These are phyloP conservation scores for Dufourea novaeangliae DNA, from an alignment of 1,140 invertebrate genomes.

Conservation along the genomic window DNA sequence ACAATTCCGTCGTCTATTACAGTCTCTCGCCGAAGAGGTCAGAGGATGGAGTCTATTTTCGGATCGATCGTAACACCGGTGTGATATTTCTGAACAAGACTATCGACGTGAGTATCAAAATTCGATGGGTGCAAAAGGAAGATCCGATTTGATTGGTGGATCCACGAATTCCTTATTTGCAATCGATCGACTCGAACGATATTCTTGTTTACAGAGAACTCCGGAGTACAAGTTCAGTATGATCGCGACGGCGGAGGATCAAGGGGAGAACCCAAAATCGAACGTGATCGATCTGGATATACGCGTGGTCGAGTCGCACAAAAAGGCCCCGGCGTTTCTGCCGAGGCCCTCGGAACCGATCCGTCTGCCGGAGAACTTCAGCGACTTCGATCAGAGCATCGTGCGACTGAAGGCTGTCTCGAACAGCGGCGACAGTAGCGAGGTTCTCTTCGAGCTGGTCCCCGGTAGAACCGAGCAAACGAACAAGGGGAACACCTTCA, in stretches of 20 bases:
- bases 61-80: slow-evolving; percentile 89
- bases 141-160: too few relatives aligned
- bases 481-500: slow-evolving; percentile 90
- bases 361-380: slow-evolving; percentile 87
- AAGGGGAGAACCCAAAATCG: slow-evolving; percentile 84
- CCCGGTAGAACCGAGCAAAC: slow-evolving; percentile 91
- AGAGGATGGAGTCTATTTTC: slow-evolving; percentile 87
- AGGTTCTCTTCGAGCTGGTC: slow-evolving; percentile 90
- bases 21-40: slow-evolving; percentile 83
- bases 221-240: slow-evolving; percentile 88
- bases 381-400: slow-evolving; percentile 86
- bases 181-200: neutral
- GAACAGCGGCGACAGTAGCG: slow-evolving; percentile 87
- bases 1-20: slow-evolving; percentile 89
- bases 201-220: slow-evolving; percentile 81
- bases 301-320: slow-evolving; percentile 92
- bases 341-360: slow-evolving; percentile 84
- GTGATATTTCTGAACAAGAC: slow-evolving; percentile 89
- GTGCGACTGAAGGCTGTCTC: slow-evolving; percentile 87
- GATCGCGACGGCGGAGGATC: slow-evolving; percentile 89
- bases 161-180: neutral
- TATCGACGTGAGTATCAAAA: slow-evolving; percentile 85
- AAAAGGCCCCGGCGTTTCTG: slow-evolving; percentile 90
- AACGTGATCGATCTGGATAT: slow-evolving; percentile 89
- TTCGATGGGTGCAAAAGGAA: too few relatives aligned